These are phyloP conservation scores for Bostrychus sinensis DNA, from an alignment of 2,113 vertebrate genomes.

Conservation along the genomic window DNA sequence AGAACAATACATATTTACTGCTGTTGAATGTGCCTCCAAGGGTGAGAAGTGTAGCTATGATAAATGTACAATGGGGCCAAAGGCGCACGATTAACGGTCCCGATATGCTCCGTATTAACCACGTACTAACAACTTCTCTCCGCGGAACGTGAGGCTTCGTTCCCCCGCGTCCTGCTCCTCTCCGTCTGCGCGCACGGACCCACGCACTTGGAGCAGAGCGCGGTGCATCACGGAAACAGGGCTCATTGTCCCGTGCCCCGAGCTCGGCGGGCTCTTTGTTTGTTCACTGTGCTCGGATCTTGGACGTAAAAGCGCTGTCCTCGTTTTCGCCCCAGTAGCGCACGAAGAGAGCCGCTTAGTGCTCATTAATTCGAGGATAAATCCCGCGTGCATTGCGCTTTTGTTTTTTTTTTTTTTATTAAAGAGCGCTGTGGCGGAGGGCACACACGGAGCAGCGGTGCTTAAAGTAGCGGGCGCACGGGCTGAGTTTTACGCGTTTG, in stretches of 20 bases:
- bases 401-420: neutral
- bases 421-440: neutral
- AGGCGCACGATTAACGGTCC: neutral
- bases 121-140: neutral
- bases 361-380: neutral
- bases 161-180: neutral
- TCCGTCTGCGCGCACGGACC: neutral
- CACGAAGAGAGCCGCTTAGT: neutral
- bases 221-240: constrained; percentile 35
- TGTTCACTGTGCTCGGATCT: constrained; percentile 67
- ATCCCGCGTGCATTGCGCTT: neutral
- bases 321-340: neutral
- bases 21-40: neutral
- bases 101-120: neutral
- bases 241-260: constrained; percentile 74
- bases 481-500: neutral
- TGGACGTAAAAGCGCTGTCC: neutral
- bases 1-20: neutral
- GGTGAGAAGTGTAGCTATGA: neutral
- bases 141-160: neutral
- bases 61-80: neutral
- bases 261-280: constrained; percentile 80
- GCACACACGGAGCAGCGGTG: constrained; percentile 13
- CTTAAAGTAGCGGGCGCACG: neutral
- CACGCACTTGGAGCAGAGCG: constrained; percentile 15